Conservation (phyloP, 2,888 invertebrate species). For the Rhagophthalmus giganteus region DNA sequence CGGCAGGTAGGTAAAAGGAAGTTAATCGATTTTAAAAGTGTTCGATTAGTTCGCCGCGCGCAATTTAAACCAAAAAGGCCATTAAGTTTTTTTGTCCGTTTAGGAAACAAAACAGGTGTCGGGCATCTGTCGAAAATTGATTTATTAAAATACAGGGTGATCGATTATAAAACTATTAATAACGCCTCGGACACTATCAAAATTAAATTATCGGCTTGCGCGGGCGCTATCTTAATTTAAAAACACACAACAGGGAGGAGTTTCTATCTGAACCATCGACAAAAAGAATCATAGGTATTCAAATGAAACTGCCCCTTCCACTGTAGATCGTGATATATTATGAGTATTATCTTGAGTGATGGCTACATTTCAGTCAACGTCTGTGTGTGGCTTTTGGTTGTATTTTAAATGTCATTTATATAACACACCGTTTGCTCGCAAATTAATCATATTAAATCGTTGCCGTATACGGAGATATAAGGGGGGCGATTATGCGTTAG, state of each 20-base stretch:
- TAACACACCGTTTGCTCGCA: conserved; percentile 37
- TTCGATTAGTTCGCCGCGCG: conserved; percentile 47
- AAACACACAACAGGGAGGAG: conserved; percentile 14
- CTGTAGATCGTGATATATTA: conserved; percentile 34
- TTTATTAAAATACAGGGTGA: conserved; percentile 29
- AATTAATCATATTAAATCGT: conserved; percentile 32
- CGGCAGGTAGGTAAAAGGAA: conserved; percentile 44
- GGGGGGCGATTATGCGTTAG: background rate
- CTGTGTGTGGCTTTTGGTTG: conserved; percentile 46
- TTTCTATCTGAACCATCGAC: conserved; percentile 9
- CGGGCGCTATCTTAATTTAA: conserved; percentile 2
- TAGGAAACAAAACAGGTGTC: conserved; percentile 28
- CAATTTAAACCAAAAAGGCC: conserved; percentile 39
- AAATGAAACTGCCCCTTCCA: conserved; percentile 25
- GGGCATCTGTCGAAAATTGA: conserved; percentile 28
- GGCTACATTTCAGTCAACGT: conserved; percentile 49
- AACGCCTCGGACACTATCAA: conserved; percentile 16
- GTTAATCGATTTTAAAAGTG: conserved; percentile 48
- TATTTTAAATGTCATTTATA: conserved; percentile 46
- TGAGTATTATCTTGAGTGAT: conserved; percentile 49
- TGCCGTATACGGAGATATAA: background rate
- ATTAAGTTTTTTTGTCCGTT: conserved; percentile 37
- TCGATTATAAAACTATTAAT: conserved; percentile 26
- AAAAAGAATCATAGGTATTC: conserved; percentile 8
- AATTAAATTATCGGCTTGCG: conserved; percentile 19